Evolutionary conservation across 2,113 vertebrate species (phyloP).

Genomic region (Orycteropus afer): DNA sequence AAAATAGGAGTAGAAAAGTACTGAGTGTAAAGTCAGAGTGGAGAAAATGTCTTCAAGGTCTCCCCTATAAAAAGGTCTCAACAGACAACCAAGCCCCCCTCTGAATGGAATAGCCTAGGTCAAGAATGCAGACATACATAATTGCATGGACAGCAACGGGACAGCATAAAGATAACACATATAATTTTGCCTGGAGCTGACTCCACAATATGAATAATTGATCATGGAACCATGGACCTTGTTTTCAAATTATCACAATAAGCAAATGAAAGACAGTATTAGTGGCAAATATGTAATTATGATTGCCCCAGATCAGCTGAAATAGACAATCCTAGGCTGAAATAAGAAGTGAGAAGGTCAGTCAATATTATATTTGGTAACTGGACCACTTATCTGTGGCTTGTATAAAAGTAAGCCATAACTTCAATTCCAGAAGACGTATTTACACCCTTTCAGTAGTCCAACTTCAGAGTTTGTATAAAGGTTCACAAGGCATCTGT

Average conservation of each 20-base stretch:
- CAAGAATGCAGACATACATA: too few relatives aligned
- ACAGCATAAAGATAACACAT: too few relatives aligned
- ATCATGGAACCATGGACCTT: neutral
- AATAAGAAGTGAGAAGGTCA: neutral
- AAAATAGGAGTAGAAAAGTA: neutral
- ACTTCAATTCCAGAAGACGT: neutral
- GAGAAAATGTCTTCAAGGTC: too few relatives aligned
- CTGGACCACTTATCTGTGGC: neutral
- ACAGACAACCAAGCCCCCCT: too few relatives aligned
- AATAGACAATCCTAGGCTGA: neutral
- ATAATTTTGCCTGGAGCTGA: too few relatives aligned
- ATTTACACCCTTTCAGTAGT: neutral
- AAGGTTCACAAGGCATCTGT: neutral
- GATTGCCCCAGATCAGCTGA: neutral
- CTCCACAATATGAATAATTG: neutral
- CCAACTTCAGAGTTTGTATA: neutral
- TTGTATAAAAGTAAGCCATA: neutral
- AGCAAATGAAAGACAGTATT: neutral
- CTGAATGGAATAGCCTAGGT: too few relatives aligned
- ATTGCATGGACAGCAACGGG: too few relatives aligned
- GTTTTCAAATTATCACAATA: constrained; percentile 2
- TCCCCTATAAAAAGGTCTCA: too few relatives aligned
- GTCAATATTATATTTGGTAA: neutral
- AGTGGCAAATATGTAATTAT: neutral
- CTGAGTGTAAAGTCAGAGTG: neutral